phyloP scores from a whole-genome alignment of 2,888 invertebrate genomes.

The Torymus texanus region DNA sequence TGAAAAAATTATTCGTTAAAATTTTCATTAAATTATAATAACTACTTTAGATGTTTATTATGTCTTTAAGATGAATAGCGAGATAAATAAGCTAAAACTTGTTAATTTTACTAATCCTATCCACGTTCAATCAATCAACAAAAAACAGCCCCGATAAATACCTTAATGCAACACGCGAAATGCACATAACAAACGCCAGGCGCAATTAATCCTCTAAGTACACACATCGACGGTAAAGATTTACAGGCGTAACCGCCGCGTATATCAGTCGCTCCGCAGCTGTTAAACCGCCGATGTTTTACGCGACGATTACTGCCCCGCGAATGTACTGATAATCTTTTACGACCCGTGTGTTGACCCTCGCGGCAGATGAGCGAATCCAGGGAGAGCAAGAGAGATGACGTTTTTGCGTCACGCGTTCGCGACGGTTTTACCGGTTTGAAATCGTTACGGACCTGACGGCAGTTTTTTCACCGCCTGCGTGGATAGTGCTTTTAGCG shows the following conservation, averaged over 20 bases:
- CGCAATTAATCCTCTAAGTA: background rate
- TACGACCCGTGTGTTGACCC: slow-evolving; percentile 41
- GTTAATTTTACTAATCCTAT: no score
- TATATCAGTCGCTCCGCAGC: background rate
- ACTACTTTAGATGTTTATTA: no score
- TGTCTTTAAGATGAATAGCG: no score
- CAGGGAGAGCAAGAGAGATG: background rate
- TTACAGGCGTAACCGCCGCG: background rate
- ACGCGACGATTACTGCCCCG: slow-evolving; percentile 41
- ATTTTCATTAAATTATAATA: no score
- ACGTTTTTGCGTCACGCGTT: background rate
- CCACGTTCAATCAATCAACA: no score
- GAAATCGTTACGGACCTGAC: slow-evolving; percentile 16
- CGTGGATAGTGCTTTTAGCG: slow-evolving; percentile 12
- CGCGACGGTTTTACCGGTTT: slow-evolving; percentile 42
- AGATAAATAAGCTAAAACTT: no score
- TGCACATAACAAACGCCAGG: no score
- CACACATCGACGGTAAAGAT: no score
- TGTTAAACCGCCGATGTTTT: slow-evolving; percentile 29
- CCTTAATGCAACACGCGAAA: background rate
- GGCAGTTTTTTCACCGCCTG: background rate
- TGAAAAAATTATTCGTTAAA: no score
- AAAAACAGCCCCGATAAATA: no score
- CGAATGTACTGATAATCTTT: slow-evolving; percentile 53
- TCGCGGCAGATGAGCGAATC: background rate